Percentiles rank a stretch among this genome's conserved stretches.
These are phyloP conservation scores for Chorisops tibialis DNA, from an alignment of 2,888 invertebrate species.

Conservation along the genomic window DNA sequence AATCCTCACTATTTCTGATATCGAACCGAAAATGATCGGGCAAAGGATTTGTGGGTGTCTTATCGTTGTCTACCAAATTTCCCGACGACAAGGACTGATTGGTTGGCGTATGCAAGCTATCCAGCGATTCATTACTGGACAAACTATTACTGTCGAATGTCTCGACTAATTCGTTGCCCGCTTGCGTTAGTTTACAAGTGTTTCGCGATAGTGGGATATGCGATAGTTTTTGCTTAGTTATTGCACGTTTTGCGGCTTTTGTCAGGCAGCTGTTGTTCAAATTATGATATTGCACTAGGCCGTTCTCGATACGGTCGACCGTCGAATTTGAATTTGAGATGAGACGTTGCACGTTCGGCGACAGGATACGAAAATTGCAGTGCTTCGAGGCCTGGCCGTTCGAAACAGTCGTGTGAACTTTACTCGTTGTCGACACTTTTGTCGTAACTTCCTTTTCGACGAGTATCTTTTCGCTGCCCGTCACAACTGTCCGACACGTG, in stretches of 20 bases:
- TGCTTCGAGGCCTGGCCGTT: slow-evolving; percentile 35
- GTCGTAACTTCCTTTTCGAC: slow-evolving; percentile 13
- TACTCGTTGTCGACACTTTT: background rate
- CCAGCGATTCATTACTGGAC: slow-evolving; percentile 41
- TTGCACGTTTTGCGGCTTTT: slow-evolving; percentile 36
- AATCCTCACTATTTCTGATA: background rate
- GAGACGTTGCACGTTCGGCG: slow-evolving; percentile 57
- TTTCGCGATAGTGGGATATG: slow-evolving; percentile 48
- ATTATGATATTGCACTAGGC: slow-evolving; percentile 10
- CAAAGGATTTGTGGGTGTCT: slow-evolving; percentile 34
- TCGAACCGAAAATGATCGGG: slow-evolving; percentile 30
- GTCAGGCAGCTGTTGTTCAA: slow-evolving; percentile 20
- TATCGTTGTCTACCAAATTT: slow-evolving; percentile 31
- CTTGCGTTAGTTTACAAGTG: slow-evolving; percentile 48
- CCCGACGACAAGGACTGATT: background rate
- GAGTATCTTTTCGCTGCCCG: background rate
- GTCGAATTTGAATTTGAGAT: slow-evolving; percentile 54
- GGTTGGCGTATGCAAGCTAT: slow-evolving; percentile 33
- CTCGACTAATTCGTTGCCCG: slow-evolving; percentile 47
- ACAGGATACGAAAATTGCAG: slow-evolving; percentile 47
- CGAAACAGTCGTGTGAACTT: slow-evolving; percentile 4
- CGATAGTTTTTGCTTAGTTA: slow-evolving; percentile 42
- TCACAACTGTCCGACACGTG: background rate
- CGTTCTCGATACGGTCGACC: slow-evolving; percentile 43
- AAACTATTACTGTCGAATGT: slow-evolving; percentile 40